Evolutionary conservation across 2,113 vertebrate genomes (phyloP), one percentile per base, ranked within the genome.

Genomic region (Bubo bubo): DNA sequence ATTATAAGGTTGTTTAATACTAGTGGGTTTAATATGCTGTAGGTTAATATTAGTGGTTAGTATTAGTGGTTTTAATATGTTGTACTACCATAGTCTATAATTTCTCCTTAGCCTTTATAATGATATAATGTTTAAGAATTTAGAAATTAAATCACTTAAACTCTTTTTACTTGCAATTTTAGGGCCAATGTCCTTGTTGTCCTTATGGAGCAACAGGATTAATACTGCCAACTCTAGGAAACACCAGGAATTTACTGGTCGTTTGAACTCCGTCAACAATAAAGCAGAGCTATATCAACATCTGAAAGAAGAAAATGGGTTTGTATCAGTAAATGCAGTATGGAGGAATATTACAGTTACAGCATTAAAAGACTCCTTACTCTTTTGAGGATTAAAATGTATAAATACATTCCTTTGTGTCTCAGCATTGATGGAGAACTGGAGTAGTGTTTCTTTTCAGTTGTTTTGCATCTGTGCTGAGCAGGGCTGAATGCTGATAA

Each of bases 271-370:
- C 14, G 98, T 99, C 82, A 99, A 99, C 97, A 99, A 99, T 96
- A 99, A 99, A 98, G 99, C 99, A 30, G 99, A 99, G 93, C 96
- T 99, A 14, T 99, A 99, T 97, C 99, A 99, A 97, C 99, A 99
- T 94, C 98, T 99, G 84, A 99, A 99, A 97, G 99, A 99, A 18
- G 99, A 99, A 96, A 99, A 99, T 37, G 99, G 99, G 99, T 99
- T 95, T 80, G 99, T 98, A 96, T 96, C 91, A 55, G 35, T 90
- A 79, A 90, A 83, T 80, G 43, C 27, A 49, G 6, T 16, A 64
- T 35, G 17, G 41, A 92, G 37, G 20, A 87, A 24, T 35, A 68
- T 10, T 58, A 67, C 59, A 72, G 28, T 80, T 55, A 27, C 26
- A 79, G 32, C 20, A 34, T 41, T 62, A 66, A 62, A 47, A 26